A percentile compares a stretch with the other conserved stretches of the same genome.
Evolutionary conservation across 2,113 vertebrate genomes (phyloP).

Genomic region (Aramus guarauna): DNA sequence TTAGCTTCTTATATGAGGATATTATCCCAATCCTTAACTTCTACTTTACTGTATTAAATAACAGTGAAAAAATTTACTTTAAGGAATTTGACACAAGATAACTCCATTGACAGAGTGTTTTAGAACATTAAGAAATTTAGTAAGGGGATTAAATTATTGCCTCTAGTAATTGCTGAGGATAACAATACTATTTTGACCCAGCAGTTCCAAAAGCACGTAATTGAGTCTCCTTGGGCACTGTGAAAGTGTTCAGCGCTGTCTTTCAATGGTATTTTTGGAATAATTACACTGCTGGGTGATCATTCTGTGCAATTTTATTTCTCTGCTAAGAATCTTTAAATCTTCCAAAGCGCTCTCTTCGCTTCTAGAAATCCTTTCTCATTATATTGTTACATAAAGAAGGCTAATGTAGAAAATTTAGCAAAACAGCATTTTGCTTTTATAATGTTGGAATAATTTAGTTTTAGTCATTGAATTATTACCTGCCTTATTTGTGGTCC

Average conservation of each 20-base stretch:
- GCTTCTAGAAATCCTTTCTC: background rate
- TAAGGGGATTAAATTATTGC: conserved; percentile 19
- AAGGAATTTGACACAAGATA: background rate
- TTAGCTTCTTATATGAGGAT: background rate
- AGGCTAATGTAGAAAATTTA: background rate
- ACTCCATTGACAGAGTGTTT: background rate
- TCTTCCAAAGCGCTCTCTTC: background rate
- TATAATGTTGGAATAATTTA: background rate
- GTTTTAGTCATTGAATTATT: background rate
- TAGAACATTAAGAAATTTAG: background rate
- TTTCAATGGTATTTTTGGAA: conserved; percentile 1
- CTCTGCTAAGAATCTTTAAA: background rate
- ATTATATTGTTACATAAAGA: background rate
- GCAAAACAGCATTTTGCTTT: background rate
- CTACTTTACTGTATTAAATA: background rate
- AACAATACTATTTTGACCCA: background rate
- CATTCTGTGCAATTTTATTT: background rate
- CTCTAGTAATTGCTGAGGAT: background rate
- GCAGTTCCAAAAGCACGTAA: background rate
- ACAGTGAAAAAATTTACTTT: background rate
- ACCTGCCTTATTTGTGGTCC: background rate
- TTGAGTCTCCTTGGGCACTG: background rate
- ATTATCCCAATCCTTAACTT: background rate
- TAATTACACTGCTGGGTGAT: background rate
- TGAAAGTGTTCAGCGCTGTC: background rate